These are phyloP conservation scores for Gymnarchus niloticus DNA, from an alignment of 2,113 vertebrate genomes.

Conservation along the genomic window DNA sequence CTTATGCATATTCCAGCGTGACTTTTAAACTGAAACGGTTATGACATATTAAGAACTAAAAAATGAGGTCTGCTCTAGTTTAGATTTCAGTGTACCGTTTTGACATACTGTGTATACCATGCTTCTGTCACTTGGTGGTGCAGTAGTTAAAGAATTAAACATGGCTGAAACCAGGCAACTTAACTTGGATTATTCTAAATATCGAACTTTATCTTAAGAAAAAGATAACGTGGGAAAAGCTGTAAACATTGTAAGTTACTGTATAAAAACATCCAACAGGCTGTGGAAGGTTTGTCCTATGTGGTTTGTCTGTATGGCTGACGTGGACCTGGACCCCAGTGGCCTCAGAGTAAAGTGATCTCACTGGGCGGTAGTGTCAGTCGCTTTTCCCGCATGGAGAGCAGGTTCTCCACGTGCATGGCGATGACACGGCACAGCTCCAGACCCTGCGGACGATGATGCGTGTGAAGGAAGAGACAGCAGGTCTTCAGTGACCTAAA, in stretches of 20 bases:
- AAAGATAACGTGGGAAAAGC: not conserved
- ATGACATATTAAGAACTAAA: too few species aligned
- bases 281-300: not conserved
- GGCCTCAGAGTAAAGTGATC: constrained; percentile 82
- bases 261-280: not conserved
- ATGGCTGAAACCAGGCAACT: too few species aligned
- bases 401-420: constrained; percentile 83
- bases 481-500: not conserved
- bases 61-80: too few species aligned
- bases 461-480: not conserved
- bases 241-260: not conserved
- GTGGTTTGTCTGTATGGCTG: not conserved
- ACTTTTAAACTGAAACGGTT: too few species aligned
- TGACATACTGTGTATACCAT: not conserved
- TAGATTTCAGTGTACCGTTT: not conserved
- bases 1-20: not conserved
- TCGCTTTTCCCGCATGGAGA: constrained; percentile 81
- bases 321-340: not conserved
- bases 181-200: not conserved
- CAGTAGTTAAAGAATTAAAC: not conserved
- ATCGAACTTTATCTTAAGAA: not conserved
- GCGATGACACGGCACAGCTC: constrained; percentile 89
- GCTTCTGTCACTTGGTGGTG: not conserved
- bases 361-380: constrained; percentile 90
- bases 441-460: constrained; percentile 66